Percentiles rank a stretch among this genome's conserved stretches.
Conservation (phyloP, 2,113 vertebrate species). For the Mobula birostris region DNA sequence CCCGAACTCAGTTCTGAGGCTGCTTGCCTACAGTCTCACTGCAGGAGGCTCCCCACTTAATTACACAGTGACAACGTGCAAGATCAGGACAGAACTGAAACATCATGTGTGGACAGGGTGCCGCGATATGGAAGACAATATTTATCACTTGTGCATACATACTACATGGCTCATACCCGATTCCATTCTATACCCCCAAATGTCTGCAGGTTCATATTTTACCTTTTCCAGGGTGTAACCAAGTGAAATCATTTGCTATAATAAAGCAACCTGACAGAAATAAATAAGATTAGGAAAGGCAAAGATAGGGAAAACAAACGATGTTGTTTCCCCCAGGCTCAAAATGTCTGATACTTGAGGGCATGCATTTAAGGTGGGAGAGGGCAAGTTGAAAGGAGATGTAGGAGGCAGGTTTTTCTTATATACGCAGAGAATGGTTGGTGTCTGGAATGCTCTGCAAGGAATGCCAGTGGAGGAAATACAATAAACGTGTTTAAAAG, state of each 20-base stretch:
- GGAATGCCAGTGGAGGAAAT: too few species aligned
- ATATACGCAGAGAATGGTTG: too few species aligned
- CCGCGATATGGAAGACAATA: not conserved
- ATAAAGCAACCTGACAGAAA: too few species aligned
- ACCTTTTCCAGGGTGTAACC: not conserved
- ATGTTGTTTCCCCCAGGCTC: too few species aligned
- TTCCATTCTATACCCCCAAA: not conserved
- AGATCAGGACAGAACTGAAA: not conserved
- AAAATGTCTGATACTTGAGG: too few species aligned
- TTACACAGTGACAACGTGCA: not conserved
- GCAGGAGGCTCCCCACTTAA: not conserved
- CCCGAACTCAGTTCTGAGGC: not conserved
- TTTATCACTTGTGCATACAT: not conserved
- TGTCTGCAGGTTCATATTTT: not conserved
- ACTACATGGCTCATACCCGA: not conserved
- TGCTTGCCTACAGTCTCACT: not conserved
- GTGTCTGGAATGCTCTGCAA: too few species aligned
- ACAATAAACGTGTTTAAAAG: too few species aligned
- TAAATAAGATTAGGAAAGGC: too few species aligned
- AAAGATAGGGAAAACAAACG: too few species aligned
- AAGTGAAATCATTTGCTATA: not conserved
- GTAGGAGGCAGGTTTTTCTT: too few species aligned
- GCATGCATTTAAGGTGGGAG: too few species aligned
- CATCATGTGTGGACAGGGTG: not conserved
- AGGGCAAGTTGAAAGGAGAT: too few species aligned